phyloP scores from a whole-genome alignment of 2,888 invertebrate genomes.

The Latheticus oryzae region DNA sequence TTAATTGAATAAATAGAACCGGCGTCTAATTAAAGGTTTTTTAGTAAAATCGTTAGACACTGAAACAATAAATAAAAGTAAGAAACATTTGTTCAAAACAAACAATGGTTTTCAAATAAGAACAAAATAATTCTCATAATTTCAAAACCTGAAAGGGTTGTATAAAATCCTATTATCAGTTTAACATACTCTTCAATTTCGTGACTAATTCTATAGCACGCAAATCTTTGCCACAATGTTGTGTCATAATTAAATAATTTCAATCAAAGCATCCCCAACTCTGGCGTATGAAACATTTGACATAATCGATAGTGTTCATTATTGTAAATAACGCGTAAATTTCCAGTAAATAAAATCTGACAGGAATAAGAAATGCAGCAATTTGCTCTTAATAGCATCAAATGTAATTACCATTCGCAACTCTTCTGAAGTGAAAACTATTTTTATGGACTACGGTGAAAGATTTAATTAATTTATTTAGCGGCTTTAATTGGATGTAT shows the following conservation, averaged over 20 bases:
- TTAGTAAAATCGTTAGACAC: too few relatives aligned
- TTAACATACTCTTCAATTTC: slow-evolving; percentile 24
- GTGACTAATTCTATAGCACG: slow-evolving; percentile 35
- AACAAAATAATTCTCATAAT: too few relatives aligned
- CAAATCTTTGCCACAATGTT: slow-evolving; percentile 33
- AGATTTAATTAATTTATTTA: slow-evolving; percentile 33
- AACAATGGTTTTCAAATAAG: too few relatives aligned
- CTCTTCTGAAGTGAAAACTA: slow-evolving; percentile 17
- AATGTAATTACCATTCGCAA: slow-evolving; percentile 3
- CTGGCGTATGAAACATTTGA: slow-evolving; percentile 9
- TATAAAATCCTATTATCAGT: slow-evolving; percentile 22
- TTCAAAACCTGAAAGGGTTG: too few relatives aligned
- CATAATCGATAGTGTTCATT: slow-evolving; percentile 15
- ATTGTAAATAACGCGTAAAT: neutral
- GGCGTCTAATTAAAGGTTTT: too few relatives aligned
- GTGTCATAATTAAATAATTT: slow-evolving; percentile 37
- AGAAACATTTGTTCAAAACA: too few relatives aligned
- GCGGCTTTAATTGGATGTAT: slow-evolving; percentile 35
- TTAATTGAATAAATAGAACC: too few relatives aligned
- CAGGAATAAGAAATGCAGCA: slow-evolving; percentile 13
- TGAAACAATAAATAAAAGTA: too few relatives aligned
- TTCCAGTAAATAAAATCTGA: slow-evolving; percentile 6
- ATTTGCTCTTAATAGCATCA: neutral
- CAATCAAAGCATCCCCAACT: slow-evolving; percentile 25
- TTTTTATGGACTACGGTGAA: slow-evolving; percentile 10